Percentiles rank a stretch among this genome's conserved stretches.
Conservation (phyloP, 2,797 vertebrate genomes). For the Carduelis carduelis region DNA sequence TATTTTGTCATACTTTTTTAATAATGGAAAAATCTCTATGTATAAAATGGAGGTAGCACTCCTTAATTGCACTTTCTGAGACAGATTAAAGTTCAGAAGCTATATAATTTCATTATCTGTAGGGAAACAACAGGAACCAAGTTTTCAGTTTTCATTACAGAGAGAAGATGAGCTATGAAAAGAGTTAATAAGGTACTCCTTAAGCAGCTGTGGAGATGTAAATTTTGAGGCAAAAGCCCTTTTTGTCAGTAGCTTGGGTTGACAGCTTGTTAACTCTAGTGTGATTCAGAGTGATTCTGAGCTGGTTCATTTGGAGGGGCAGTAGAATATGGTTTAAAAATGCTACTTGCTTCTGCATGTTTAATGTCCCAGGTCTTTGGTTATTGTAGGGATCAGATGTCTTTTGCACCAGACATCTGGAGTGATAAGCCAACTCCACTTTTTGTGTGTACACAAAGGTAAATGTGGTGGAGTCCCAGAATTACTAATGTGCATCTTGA, state of each 20-base stretch:
- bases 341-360: not conserved
- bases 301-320: not conserved
- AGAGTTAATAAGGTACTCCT: not conserved
- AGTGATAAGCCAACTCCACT: not conserved
- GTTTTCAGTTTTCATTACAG: slow-evolving; percentile 2
- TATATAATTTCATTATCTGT: not conserved
- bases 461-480: not conserved
- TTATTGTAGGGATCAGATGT: not conserved
- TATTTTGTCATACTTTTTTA: not conserved
- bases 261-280: not conserved
- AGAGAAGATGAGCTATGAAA: not conserved
- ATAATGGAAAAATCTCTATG: not conserved
- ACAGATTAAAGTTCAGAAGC: not conserved
- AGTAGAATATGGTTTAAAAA: not conserved
- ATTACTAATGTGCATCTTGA: not conserved
- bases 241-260: not conserved
- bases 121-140: slow-evolving; percentile 29
- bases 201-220: slow-evolving; percentile 2
- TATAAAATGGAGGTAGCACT: not conserved
- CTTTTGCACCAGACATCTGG: not conserved
- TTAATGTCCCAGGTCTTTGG: not conserved
- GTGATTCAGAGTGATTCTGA: not conserved
- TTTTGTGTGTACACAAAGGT: not conserved
- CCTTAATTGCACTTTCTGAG: not conserved
- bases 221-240: slow-evolving; percentile 35